Conservation (phyloP, 2,113 vertebrate genomes). For the Clinocottus analis region DNA sequence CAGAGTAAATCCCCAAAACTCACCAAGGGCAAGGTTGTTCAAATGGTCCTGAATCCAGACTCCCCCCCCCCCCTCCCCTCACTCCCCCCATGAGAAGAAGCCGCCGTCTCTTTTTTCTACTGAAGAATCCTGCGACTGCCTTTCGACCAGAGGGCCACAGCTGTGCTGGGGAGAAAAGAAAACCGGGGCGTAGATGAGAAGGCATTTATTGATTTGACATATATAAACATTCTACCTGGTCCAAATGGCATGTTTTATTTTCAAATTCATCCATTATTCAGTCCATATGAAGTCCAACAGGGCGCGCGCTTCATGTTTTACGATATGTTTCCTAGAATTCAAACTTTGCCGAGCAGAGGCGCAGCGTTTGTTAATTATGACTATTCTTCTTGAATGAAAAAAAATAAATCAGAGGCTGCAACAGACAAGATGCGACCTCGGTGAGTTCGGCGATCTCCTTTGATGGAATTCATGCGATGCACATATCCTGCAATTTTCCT, state of each 20-base stretch:
- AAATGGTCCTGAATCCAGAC: conserved; percentile 62
- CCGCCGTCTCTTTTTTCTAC: conserved; percentile 42
- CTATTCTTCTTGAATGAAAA: conserved; percentile 17
- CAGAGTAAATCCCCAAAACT: conserved; percentile 73
- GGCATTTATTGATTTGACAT: conserved; percentile 65
- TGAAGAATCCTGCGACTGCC: conserved; percentile 32
- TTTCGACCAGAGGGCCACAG: conserved; percentile 12
- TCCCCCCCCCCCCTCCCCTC: neutral
- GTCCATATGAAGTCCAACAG: conserved; percentile 47
- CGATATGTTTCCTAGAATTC: conserved; percentile 14
- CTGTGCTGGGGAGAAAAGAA: conserved; percentile 30
- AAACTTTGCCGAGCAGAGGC: neutral
- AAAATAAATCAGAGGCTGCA: neutral
- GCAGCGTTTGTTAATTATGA: conserved; percentile 1
- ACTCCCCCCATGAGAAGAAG: conserved; percentile 26
- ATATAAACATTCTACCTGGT: conserved; percentile 55
- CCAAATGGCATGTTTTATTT: conserved; percentile 56
- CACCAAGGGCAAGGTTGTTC: conserved; percentile 75
- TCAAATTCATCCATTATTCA: conserved; percentile 58
- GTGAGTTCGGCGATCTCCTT: conserved; percentile 54
- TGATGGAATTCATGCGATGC: conserved; percentile 61
- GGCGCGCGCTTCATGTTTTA: conserved; percentile 7
- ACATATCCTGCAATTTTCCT: conserved; percentile 65
- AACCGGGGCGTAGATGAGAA: conserved; percentile 31
- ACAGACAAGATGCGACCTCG: conserved; percentile 26